phyloP scores from a whole-genome alignment of 2,888 invertebrate species.

The Fragum sueziense region DNA sequence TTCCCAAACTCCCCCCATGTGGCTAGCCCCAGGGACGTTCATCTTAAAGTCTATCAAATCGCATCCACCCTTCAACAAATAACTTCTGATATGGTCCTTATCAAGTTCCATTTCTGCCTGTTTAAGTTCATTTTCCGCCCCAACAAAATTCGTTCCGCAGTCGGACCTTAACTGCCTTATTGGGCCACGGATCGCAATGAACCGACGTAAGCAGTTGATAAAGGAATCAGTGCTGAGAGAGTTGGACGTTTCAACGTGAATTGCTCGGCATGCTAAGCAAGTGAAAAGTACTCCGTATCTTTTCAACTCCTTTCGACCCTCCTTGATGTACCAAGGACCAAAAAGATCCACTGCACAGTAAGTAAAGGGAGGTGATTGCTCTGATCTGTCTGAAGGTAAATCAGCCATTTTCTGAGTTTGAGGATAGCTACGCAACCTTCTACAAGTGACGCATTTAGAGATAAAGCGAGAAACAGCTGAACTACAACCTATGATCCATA shows the following conservation, averaged over 20 bases:
- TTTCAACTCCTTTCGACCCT: slow-evolving; percentile 70
- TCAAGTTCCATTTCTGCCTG: too few relatives aligned
- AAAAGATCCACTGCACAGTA: slow-evolving; percentile 3
- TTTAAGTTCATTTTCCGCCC: slow-evolving; percentile 41
- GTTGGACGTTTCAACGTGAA: slow-evolving; percentile 69
- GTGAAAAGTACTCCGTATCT: slow-evolving; percentile 74
- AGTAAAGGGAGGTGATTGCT: not conserved
- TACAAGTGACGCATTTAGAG: too few relatives aligned
- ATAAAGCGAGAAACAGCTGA: too few relatives aligned
- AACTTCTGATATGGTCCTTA: too few relatives aligned
- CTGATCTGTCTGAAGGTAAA: not conserved
- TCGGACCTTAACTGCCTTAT: slow-evolving; percentile 51
- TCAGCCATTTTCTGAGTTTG: slow-evolving; percentile 72
- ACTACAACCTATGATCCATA: too few relatives aligned
- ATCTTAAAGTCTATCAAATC: too few relatives aligned
- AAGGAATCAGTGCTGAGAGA: slow-evolving; percentile 62
- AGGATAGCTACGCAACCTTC: too few relatives aligned
- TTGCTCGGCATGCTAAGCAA: slow-evolving; percentile 73
- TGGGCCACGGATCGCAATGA: slow-evolving; percentile 56
- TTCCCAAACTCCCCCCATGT: too few relatives aligned
- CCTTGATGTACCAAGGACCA: slow-evolving; percentile 53
- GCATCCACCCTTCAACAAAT: too few relatives aligned
- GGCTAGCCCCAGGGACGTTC: too few relatives aligned
- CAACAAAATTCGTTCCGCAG: slow-evolving; percentile 59
- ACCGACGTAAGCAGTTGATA: slow-evolving; percentile 57